These are phyloP conservation scores for Paramisgurnus dabryanus DNA, from an alignment of 2,113 vertebrate species.

Conservation along the genomic window DNA sequence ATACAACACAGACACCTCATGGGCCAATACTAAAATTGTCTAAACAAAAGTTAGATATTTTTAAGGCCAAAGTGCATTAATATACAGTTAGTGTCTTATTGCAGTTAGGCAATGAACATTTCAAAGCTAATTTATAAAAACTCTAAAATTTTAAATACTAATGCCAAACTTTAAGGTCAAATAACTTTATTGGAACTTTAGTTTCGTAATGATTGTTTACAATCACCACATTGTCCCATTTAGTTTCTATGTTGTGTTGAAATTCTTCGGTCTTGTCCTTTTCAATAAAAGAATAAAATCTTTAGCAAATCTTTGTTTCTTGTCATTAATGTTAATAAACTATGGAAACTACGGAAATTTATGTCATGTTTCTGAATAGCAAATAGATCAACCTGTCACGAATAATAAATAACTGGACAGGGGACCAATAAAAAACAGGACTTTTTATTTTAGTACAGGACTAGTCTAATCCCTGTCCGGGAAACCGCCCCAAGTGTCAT, in stretches of 20 bases:
- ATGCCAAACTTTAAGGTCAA: not conserved
- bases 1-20: slow-evolving; percentile 52
- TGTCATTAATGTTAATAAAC: not conserved
- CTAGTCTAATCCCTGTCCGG: no score
- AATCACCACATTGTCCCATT: not conserved
- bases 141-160: not conserved
- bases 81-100: slow-evolving; percentile 2
- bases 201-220: slow-evolving; percentile 9
- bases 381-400: no score
- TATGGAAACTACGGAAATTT: no score
- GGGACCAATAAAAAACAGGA: no score
- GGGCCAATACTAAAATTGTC: slow-evolving; percentile 32
- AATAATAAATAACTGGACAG: no score
- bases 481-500: no score
- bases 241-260: slow-evolving; percentile 48
- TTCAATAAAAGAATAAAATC: slow-evolving; percentile 39
- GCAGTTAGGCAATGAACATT: slow-evolving; percentile 20
- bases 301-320: slow-evolving; percentile 7
- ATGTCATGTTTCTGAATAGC: no score
- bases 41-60: slow-evolving; percentile 29
- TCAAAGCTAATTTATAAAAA: slow-evolving; percentile 16
- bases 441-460: no score
- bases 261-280: not conserved
- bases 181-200: not conserved
- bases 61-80: slow-evolving; percentile 11